Conservation (phyloP, 2,888 invertebrate genomes). For the Hypselothyrea guttata region DNA sequence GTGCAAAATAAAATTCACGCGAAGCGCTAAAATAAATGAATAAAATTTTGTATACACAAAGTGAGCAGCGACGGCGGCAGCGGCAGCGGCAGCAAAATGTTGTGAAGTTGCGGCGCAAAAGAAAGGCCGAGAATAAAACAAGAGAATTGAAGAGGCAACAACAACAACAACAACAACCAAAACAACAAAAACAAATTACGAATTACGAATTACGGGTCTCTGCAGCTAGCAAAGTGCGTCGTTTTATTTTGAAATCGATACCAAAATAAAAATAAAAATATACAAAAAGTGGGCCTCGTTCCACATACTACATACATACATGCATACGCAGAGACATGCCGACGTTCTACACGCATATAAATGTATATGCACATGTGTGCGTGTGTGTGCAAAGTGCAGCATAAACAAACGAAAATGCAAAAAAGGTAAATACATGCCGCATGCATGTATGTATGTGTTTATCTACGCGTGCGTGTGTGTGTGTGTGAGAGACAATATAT, state of each 20-base stretch:
- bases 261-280: constrained; percentile 74
- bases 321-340: constrained; percentile 11
- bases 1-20: constrained; percentile 63
- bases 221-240: constrained; percentile 69
- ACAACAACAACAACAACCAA: not conserved
- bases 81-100: constrained; percentile 37
- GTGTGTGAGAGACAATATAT: constrained; percentile 9
- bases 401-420: constrained; percentile 53
- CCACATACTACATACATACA: constrained; percentile 28
- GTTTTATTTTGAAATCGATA: constrained; percentile 77
- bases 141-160: constrained; percentile 14
- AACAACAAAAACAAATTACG: constrained; percentile 24
- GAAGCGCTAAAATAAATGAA: constrained; percentile 54
- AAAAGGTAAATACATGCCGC: constrained; percentile 56
- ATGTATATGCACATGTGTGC: constrained; percentile 14
- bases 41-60: constrained; percentile 51
- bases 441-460: not conserved
- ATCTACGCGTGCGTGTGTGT: not conserved
- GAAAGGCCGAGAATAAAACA: constrained; percentile 64
- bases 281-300: constrained; percentile 57
- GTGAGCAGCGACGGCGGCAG: constrained; percentile 25
- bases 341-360: constrained; percentile 15
- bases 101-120: constrained; percentile 71
- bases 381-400: constrained; percentile 50
- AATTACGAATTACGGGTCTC: too few species aligned